These are phyloP conservation scores for Tympanuchus pallidicinctus DNA, from an alignment of 2,113 vertebrate genomes.

Conservation along the genomic window DNA sequence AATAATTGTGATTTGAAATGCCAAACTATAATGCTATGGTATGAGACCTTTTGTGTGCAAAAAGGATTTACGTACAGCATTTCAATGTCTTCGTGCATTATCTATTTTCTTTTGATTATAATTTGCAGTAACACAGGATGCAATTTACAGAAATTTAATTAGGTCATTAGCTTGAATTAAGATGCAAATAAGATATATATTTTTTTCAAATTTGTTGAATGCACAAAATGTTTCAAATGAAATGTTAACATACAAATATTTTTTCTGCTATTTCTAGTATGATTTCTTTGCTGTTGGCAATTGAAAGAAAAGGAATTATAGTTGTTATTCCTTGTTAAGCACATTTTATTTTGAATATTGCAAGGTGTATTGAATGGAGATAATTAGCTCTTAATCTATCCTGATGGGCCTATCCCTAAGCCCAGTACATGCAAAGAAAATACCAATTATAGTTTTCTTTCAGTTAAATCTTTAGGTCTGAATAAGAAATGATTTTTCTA, in stretches of 20 bases:
- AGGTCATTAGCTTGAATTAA: background rate
- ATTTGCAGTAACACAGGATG: background rate
- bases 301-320: background rate
- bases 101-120: background rate
- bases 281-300: background rate
- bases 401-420: background rate
- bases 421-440: background rate
- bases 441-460: background rate
- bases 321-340: background rate
- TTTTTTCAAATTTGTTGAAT: background rate
- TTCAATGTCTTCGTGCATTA: background rate
- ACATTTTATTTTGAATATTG: background rate
- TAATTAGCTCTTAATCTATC: background rate
- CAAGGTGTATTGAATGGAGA: background rate
- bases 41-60: background rate
- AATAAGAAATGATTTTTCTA: background rate
- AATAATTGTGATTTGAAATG: background rate
- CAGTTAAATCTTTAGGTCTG: background rate
- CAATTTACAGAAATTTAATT: background rate
- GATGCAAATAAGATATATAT: background rate
- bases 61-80: background rate
- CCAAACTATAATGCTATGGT: background rate
- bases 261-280: background rate
- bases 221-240: background rate
- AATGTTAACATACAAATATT: background rate